phyloP scores from a whole-genome alignment of 1,140 invertebrate species.

The Homarus americanus region DNA sequence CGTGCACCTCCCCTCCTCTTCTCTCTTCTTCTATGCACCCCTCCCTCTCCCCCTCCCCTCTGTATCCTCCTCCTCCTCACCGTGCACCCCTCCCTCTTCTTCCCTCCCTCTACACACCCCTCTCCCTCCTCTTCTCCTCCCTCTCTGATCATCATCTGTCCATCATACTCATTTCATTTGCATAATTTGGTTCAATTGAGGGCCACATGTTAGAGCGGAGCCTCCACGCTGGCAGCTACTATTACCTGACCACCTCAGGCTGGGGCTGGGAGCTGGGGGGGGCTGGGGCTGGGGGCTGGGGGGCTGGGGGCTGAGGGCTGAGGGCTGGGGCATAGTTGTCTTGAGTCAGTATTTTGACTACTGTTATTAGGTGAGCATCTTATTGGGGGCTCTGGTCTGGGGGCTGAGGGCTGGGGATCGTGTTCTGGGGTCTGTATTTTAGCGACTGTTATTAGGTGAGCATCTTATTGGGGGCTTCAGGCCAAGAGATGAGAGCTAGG shows the following conservation, averaged over 20 bases:
- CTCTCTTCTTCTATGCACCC: not conserved
- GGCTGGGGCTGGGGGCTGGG: not conserved
- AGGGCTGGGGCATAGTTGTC: not conserved
- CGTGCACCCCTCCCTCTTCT: not conserved
- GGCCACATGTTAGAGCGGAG: not conserved
- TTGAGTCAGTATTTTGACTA: no score
- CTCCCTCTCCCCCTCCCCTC: not conserved
- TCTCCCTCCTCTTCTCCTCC: not conserved
- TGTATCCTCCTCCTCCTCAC: not conserved
- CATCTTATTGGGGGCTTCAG: no score
- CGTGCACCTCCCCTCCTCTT: not conserved
- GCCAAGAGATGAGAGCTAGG: no score
- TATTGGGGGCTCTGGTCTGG: not conserved
- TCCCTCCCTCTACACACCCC: no score
- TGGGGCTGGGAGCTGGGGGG: no score
- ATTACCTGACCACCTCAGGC: not conserved
- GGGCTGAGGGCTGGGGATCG: not conserved
- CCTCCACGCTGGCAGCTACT: not conserved
- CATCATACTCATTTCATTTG: slow-evolving; percentile 9
- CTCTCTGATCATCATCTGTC: not conserved
- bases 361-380: no score
- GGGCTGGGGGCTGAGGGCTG: not conserved
- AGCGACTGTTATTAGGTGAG: no score
- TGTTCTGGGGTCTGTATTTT: no score
- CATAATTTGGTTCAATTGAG: slow-evolving; percentile 5